Conservation (phyloP, 1,140 invertebrate genomes). For the Plectus sambesii region DNA sequence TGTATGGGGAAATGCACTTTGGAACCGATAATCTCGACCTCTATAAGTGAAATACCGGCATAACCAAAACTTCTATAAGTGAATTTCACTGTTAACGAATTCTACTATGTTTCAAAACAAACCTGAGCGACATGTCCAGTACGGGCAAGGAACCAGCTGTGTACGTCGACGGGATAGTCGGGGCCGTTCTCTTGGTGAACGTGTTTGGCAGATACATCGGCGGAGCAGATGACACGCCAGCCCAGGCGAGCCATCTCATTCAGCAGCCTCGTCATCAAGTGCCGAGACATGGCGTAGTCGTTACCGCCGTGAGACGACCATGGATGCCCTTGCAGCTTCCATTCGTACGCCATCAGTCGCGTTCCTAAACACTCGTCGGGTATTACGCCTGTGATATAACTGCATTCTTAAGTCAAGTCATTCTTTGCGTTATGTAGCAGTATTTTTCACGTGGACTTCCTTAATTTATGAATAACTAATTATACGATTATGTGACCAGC, state of each 20-base stretch:
- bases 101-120: no score
- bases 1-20: no score
- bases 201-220: constrained; percentile 14
- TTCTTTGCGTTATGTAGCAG: no score
- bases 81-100: no score
- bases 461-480: background rate
- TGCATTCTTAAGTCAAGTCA: no score
- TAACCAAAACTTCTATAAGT: no score
- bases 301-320: background rate
- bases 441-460: background rate
- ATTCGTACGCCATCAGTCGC: background rate
- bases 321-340: background rate
- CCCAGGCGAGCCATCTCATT: background rate
- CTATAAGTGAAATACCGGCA: no score
- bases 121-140: no score
- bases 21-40: no score
- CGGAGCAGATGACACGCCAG: constrained; percentile 12
- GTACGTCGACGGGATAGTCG: constrained; percentile 10
- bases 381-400: background rate
- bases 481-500: no score
- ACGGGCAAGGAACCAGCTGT: constrained; percentile 11
- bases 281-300: constrained; percentile 1
- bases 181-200: background rate
- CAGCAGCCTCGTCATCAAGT: constrained; percentile 2
- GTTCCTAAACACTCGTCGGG: background rate